Evolutionary conservation across 64 coral and sea anemone species (phyloP), one percentile per base, ranked within the genome.

Genomic region (Porites lutea): DNA sequence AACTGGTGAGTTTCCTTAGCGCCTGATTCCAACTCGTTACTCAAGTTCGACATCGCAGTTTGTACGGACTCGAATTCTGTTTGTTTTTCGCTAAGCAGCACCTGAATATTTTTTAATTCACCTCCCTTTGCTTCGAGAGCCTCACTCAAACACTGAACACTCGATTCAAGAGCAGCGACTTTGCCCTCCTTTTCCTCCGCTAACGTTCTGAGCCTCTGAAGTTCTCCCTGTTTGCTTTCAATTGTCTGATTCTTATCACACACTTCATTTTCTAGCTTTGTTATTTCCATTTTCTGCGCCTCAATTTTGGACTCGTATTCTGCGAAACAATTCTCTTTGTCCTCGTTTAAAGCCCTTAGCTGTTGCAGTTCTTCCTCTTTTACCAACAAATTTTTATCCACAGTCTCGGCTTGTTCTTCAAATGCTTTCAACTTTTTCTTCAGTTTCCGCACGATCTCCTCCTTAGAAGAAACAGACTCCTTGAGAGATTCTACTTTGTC

Each of bases 1-100:
- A 78, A 66, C 48, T 74, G 52, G 9, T 53, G n/a, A 14, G 68
- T 83, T 59, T 90, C 82, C 13, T 81, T 60, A 18, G 50, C 92
- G 48, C 89, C 88, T 3, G 70, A 67, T 66, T 94, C 78, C 92
- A 89, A 82, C 71, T 89, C 70, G 3, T 78, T 79, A 61, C 75
- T 91, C 49, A 96, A 19, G 64, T 65, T 70, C 13, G 92, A 87
- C 75, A 96, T 76, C 3, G 83, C 13, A 8, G 74, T n/a, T 88
- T 96, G 95, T 19, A 94, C 62, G 13, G 84, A 90, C 71, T 93
- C 95, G 10, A 46, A 44, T 49, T 96, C 78, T 15, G 63, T 54
- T 18, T 88, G 71, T 19, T 83, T 79, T 10, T 73, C 50, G 13
- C 71, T 71, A 13, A 96, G 75, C 23, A 79, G 67, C 44, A 88